These are phyloP conservation scores for Escarpia spicata DNA, from an alignment of 2,888 invertebrate genomes.

Conservation along the genomic window DNA sequence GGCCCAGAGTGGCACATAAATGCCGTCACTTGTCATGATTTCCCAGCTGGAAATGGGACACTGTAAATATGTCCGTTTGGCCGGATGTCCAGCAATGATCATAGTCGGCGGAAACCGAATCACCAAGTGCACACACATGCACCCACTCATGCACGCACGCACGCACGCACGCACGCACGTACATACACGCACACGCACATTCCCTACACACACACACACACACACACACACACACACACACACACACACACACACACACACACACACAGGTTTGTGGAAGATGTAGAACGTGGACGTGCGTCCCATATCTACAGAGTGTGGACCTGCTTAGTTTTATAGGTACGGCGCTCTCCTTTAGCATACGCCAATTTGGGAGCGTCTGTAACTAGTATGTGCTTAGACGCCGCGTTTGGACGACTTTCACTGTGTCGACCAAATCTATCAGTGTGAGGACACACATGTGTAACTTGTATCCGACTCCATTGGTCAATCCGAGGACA, in stretches of 20 bases:
- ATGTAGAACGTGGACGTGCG: no score
- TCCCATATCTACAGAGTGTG: no score
- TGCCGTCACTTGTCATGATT: background rate
- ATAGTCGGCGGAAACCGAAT: background rate
- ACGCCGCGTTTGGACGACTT: background rate
- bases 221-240: no score
- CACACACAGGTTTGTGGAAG: no score
- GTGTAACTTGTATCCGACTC: background rate
- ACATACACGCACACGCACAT: background rate
- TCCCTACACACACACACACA: no score
- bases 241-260: no score
- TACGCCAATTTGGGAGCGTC: background rate
- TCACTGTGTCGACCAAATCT: background rate
- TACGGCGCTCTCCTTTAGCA: background rate
- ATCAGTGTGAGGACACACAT: background rate
- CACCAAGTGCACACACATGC: background rate
- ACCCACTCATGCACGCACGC: background rate
- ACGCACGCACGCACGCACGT: background rate
- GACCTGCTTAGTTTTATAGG: background rate
- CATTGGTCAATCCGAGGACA: background rate
- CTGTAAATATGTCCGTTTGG: background rate
- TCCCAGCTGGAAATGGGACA: background rate
- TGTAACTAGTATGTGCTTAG: background rate
- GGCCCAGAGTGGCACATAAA: background rate
- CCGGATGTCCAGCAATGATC: background rate